Conservation (phyloP, 2,888 invertebrate genomes). For the Cerastis leucographa region DNA sequence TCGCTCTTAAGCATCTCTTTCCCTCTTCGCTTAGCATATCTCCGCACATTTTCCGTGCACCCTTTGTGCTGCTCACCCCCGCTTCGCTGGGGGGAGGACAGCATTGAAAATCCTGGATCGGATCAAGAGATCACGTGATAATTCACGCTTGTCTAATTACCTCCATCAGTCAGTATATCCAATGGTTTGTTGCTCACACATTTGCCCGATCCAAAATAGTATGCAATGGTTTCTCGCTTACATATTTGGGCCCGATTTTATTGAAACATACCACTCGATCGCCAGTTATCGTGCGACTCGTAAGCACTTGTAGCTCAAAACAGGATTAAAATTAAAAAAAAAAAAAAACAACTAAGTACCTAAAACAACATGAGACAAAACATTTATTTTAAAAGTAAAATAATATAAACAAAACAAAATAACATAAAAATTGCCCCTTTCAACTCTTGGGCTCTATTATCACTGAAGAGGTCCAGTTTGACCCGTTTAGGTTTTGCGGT, state of each 20-base stretch:
- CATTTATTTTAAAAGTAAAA: constrained; percentile 39
- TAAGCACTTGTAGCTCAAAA: neutral
- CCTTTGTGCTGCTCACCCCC: no score
- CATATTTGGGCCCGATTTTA: neutral
- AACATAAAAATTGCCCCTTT: constrained; percentile 8
- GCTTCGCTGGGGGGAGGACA: neutral
- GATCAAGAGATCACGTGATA: neutral
- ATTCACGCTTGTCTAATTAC: neutral
- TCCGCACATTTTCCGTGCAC: no score
- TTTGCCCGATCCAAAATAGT: neutral
- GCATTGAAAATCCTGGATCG: neutral
- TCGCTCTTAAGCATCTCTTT: no score
- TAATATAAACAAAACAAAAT: constrained; percentile 31
- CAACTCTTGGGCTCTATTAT: constrained; percentile 6
- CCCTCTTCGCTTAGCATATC: no score
- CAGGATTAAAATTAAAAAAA: neutral
- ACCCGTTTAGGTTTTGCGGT: constrained; percentile 72
- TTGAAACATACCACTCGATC: neutral
- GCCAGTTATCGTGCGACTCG: neutral
- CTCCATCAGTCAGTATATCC: neutral
- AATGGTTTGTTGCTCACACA: neutral
- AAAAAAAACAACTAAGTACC: neutral
- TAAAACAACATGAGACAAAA: constrained; percentile 27
- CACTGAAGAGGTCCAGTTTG: constrained; percentile 61
- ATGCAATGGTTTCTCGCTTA: neutral